Evolutionary conservation across 2,113 vertebrate genomes (phyloP), one percentile per base, ranked within the genome.

Genomic region (Platanista minor): DNA sequence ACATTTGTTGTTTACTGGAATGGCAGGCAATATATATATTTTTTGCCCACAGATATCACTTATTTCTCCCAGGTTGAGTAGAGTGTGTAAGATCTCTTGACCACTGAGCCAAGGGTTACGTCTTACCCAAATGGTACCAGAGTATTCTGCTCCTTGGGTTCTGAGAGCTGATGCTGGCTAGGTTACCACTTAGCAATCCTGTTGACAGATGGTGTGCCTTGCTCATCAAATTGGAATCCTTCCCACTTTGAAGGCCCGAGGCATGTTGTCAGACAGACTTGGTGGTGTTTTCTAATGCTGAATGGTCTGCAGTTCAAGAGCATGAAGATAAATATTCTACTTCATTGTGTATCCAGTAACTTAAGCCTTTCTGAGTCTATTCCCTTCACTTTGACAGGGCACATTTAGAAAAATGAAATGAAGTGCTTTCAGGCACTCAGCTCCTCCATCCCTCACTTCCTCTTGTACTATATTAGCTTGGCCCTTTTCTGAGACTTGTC

Each of bases 211-310:
- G 98, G 97, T 90, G 67, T 74, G 93, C 80, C 96, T 96, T 98
- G 94, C 97, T 98, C 96, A 98, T 98, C 98, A 98, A 98, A 97
- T 98, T 95, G 97, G 95, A 97, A 91, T 96, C 96, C 91, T 98
- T 97, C 94, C 95, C 89, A 96, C 96, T 98, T 96, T 81, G 57
- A 97, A 95, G 96, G 97, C 97, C 97, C 95, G 71, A 90, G 49
- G 98, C 96, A 97, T 97, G 91, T 96, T 98, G 94, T 97, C 96
- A 98, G 98, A 97, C 87, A 97, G 96, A 96, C 94, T 94, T 36
- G 75, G 97, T 97, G 78, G 89, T 97, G 81, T 97, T 98, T 97
- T 96, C 96, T 95, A 78, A 84, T 74, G 90, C 87, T 96, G 94
- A 90, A 91, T 92, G 85, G 95, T 92, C 96, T 97, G 52, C 71